These are phyloP conservation scores for Drosophila pruinosa DNA, from an alignment of 1,140 invertebrate genomes.

Conservation along the genomic window DNA sequence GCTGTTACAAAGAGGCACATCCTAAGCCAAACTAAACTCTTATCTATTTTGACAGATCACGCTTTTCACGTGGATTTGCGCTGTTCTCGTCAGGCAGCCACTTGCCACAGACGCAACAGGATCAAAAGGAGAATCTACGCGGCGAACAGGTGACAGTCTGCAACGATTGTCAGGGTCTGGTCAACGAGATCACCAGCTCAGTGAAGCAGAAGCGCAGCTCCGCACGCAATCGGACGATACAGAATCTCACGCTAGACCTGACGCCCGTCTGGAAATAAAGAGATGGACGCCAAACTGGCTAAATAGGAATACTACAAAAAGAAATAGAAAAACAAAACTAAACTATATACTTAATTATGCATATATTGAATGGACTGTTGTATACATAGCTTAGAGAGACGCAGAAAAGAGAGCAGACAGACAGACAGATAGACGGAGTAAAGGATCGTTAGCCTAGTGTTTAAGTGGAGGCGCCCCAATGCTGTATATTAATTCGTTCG, in stretches of 20 bases:
- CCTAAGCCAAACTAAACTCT: neutral
- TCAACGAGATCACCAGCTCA: slow-evolving; percentile 95
- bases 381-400: slow-evolving; percentile 39
- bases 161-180: slow-evolving; percentile 96
- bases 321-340: neutral
- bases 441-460: slow-evolving; percentile 58
- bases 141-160: slow-evolving; percentile 94
- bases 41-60: slow-evolving; percentile 67
- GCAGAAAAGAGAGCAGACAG: neutral
- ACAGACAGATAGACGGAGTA: neutral
- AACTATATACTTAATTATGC: slow-evolving; percentile 33
- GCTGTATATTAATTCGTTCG: slow-evolving; percentile 63
- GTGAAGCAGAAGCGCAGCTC: slow-evolving; percentile 90
- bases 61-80: slow-evolving; percentile 83
- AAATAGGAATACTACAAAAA: slow-evolving; percentile 5
- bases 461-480: slow-evolving; percentile 28
- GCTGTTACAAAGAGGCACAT: no score
- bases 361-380: slow-evolving; percentile 63
- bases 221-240: slow-evolving; percentile 90
- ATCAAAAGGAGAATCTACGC: slow-evolving; percentile 86
- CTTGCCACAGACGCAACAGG: slow-evolving; percentile 60
- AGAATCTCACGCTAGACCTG: slow-evolving; percentile 91
- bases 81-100: slow-evolving; percentile 83
- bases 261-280: slow-evolving; percentile 88
- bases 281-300: slow-evolving; percentile 19